Base-by-base conservation (phyloP, 2,113 vertebrate species). In the Emydura subglobosa region DNA sequence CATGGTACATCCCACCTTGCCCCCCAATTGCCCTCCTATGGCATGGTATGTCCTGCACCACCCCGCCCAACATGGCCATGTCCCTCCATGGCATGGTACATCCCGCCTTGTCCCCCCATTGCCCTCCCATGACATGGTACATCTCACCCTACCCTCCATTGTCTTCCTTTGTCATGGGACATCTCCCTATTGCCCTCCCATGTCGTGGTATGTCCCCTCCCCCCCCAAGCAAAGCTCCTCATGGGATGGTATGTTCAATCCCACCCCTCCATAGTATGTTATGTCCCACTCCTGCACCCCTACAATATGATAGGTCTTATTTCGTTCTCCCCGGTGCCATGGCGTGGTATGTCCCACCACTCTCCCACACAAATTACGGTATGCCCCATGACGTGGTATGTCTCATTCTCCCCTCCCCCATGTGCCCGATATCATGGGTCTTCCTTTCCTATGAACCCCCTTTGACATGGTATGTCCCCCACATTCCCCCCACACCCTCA, bases 1-100 rank as follows among this genome's bases (percentile, higher is more conserved):
- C 34, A 68, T 68, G n/a, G 34, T n/a, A 68, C 2, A 2, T 68
- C 34, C 34, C 2, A 0, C 17, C 6, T 2, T 21, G 31, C 13
- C 16, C 65, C 61, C 34, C 65, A 34, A 68, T 19, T 59, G 25
- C 27, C 29, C 34, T n/a, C 17, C 65, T 34, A 39, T 68, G 34
- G 1, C 65, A 68, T 39, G 34, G 65, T 68, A 68, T 1, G 0
- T n/a, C 31, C 59, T 5, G 5, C 59, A 12, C 13, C 11, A 10
- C 5, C 59, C 10, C 9, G 39, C 25, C 27, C 57, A 27, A 8
- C 55, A 57, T 27, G 55, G 4, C 39, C 24, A 61, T 65, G 61
- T 6, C 39, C 4, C 65, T 68, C 7, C 34, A 68, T 68, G 65
- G 16, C 17, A n/a, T 68, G 17, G 34, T 8, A 65, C 3, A 14